A percentile compares a stretch with the other conserved stretches of the same genome.
Evolutionary conservation across 1,140 invertebrate species (phyloP).

Genomic region (Meloidogyne chitwoodi): DNA sequence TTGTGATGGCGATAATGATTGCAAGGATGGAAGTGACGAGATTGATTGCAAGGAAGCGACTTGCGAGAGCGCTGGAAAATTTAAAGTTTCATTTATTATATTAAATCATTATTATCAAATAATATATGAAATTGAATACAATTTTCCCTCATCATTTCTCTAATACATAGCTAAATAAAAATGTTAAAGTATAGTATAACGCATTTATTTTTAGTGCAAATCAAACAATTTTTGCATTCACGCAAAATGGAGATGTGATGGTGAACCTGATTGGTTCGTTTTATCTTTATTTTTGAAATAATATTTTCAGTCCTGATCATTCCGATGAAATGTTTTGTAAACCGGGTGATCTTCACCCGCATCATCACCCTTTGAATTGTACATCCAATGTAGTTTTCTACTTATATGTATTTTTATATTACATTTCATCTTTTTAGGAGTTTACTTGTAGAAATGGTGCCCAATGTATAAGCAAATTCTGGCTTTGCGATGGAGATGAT

Average conservation of each 20-base stretch:
- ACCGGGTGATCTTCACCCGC: neutral
- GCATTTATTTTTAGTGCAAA: constrained; percentile 28
- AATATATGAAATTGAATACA: no score
- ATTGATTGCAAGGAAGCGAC: constrained; percentile 29
- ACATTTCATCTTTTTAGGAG: constrained; percentile 38
- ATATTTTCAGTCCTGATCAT: constrained; percentile 39
- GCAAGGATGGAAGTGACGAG: constrained; percentile 78
- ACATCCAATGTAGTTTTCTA: neutral
- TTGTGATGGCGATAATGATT: constrained; percentile 68
- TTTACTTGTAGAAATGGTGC: constrained; percentile 51
- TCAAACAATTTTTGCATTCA: constrained; percentile 80
- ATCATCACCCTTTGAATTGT: neutral
- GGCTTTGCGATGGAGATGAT: constrained; percentile 39
- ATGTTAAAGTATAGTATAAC: no score
- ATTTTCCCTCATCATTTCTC: no score
- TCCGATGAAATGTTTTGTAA: constrained; percentile 36
- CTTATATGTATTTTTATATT: neutral
- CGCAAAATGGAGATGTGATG: constrained; percentile 76
- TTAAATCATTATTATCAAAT: no score
- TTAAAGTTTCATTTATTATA: constrained; percentile 23
- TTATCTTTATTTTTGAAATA: neutral
- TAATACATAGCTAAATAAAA: no score
- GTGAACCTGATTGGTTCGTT: constrained; percentile 62
- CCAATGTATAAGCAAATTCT: constrained; percentile 54
- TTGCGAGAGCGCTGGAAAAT: constrained; percentile 28